Evolutionary conservation across 1,140 invertebrate genomes (phyloP).

Genomic region (Patella vulgata): DNA sequence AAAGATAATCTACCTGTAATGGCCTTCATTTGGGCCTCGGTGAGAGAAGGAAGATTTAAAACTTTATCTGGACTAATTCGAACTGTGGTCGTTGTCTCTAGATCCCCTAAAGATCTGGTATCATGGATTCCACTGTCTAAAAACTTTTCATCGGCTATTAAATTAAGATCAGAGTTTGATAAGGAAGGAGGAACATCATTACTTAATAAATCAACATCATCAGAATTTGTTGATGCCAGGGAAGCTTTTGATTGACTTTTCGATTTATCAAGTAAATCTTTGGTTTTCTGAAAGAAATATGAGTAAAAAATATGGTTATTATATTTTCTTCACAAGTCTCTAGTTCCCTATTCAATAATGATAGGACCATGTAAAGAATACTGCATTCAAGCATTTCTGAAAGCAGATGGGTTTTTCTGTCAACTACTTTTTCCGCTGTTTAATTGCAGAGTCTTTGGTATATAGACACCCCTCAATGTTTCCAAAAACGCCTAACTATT

Average conservation of each 20-base stretch:
- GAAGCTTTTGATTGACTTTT: constrained; percentile 39
- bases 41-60: constrained; percentile 60
- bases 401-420: too few relatives aligned
- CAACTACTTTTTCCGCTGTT: too few relatives aligned
- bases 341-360: too few relatives aligned
- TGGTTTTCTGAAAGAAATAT: not conserved
- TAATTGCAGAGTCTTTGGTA: too few relatives aligned
- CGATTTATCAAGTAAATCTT: constrained; percentile 12
- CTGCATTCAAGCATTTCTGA: too few relatives aligned
- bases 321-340: not conserved
- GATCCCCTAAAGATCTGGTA: constrained; percentile 44
- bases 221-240: constrained; percentile 34
- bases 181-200: constrained; percentile 34
- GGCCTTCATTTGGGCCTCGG: constrained; percentile 64
- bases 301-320: not conserved
- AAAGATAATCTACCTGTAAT: constrained; percentile 64
- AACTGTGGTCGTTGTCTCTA: constrained; percentile 34
- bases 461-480: constrained; percentile 8
- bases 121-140: constrained; percentile 34
- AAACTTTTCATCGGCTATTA: constrained; percentile 39
- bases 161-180: constrained; percentile 38
- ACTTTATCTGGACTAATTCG: constrained; percentile 61
- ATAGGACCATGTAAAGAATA: too few relatives aligned
- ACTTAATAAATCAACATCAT: constrained; percentile 38
- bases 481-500: too few relatives aligned